Evolutionary conservation across 2,113 vertebrate species (phyloP), one percentile per base, ranked within the genome.

Genomic region (Gallinago paraguaiae): DNA sequence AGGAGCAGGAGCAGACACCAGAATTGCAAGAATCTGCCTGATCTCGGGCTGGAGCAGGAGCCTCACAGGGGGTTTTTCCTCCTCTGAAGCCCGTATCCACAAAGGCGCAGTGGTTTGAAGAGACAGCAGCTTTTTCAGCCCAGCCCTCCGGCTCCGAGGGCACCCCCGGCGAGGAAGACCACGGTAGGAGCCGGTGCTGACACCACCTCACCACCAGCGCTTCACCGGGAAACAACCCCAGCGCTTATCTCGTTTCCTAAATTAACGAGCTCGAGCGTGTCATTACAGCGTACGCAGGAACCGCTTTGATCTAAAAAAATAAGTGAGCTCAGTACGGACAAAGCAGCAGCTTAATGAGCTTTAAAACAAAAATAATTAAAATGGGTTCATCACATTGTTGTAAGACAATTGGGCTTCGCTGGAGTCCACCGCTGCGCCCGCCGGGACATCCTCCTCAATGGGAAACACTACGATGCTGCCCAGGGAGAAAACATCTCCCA

Each of bases 321-420:
- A 93, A 76, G 53, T 79, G 61, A 56, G 79, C 71, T 93, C 28
- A 46, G 80, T 67, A 72, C 7, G 30, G 43, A 53, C 61, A 67
- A 93, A 94, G 88, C 18, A 86, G 76, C 60, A 74, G 83, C 86
- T 91, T 93, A 95, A 92, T 22, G 46, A 94, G 88, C 86, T 95
- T 94, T 83, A 80, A 90, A 96, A 31, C 59, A 67, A 67, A 54
- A 96, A 80, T 82, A 86, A 97, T 95, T 92, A 90, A 67, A 74
- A 25, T 2, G 28, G 76, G 71, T 69, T 53, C 46, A 7, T 17
- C 22, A 37, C 59, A 10, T 37, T 35, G 86, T 17, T 56, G 65
- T 41, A 89, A 48, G 48, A 71, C 53, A 64, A 68, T 5, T 15
- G 1, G 20, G 59, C 35, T 60, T 46, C 0, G 0, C n/a, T 12